These are phyloP conservation scores for Eurytoma californica DNA, from an alignment of 2,888 invertebrate genomes.

Conservation along the genomic window DNA sequence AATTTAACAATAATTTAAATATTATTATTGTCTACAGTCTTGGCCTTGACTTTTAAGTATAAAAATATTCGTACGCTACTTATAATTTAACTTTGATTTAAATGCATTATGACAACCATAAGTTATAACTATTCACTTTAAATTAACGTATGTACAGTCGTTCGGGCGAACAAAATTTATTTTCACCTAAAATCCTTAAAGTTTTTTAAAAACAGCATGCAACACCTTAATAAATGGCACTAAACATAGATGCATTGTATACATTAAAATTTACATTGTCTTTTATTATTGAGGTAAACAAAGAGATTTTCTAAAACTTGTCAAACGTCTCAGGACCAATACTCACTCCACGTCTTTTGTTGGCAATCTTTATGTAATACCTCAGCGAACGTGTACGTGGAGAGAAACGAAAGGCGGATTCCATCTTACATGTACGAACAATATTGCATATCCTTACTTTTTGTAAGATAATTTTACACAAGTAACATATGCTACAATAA, in stretches of 20 bases:
- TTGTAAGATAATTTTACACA: too few relatives aligned
- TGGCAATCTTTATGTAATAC: slow-evolving; percentile 31
- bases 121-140: not conserved
- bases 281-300: slow-evolving; percentile 29
- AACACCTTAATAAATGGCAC: slow-evolving; percentile 51
- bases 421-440: slow-evolving; percentile 15
- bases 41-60: slow-evolving; percentile 14
- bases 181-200: not conserved
- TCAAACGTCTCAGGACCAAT: slow-evolving; percentile 13
- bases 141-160: slow-evolving; percentile 33
- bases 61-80: slow-evolving; percentile 28
- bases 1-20: too few relatives aligned
- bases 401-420: slow-evolving; percentile 33
- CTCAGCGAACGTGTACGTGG: slow-evolving; percentile 25
- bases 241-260: slow-evolving; percentile 31
- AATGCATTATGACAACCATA: not conserved
- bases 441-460: not conserved
- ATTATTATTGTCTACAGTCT: slow-evolving; percentile 2
- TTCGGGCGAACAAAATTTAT: slow-evolving; percentile 2
- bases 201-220: not conserved
- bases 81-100: slow-evolving; percentile 42
- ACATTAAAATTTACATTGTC: slow-evolving; percentile 6
- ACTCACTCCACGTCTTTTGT: slow-evolving; percentile 22
- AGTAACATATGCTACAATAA: too few relatives aligned
- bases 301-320: not conserved